Conservation (phyloP, 2,797 vertebrate species). For the Coendou prehensilis region DNA sequence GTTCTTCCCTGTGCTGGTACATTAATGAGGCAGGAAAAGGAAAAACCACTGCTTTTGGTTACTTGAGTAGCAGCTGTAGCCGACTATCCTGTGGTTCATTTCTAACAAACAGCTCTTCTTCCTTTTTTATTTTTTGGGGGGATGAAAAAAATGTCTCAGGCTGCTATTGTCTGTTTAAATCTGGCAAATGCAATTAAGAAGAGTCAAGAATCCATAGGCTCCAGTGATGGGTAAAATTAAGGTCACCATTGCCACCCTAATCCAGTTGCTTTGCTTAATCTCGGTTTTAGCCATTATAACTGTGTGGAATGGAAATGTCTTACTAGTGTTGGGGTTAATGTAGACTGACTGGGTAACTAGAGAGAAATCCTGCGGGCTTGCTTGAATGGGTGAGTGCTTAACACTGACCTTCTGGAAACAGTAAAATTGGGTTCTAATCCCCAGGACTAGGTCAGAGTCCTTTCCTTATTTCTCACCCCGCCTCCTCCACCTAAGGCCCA, state of each 20-base stretch:
- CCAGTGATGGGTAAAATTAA: slow-evolving; percentile 77
- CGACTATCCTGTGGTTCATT: slow-evolving; percentile 68
- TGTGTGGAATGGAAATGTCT: background rate
- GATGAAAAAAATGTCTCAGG: background rate
- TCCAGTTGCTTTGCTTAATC: slow-evolving; percentile 5
- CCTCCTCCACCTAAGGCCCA: background rate
- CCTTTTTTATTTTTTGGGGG: slow-evolving; percentile 12
- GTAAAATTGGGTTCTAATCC: slow-evolving; percentile 31
- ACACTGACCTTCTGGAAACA: slow-evolving; percentile 30
- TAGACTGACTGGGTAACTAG: slow-evolving; percentile 68
- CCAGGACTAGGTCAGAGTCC: background rate
- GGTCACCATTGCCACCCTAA: slow-evolving; percentile 61
- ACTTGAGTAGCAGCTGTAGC: background rate
- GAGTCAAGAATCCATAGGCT: slow-evolving; percentile 67
- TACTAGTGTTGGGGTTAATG: slow-evolving; percentile 73
- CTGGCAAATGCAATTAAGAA: slow-evolving; percentile 77
- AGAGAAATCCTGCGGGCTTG: slow-evolving; percentile 54
- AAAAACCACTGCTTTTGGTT: slow-evolving; percentile 69
- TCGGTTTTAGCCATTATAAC: background rate
- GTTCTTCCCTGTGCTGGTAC: slow-evolving; percentile 63
- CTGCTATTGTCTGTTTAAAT: slow-evolving; percentile 85
- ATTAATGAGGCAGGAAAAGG: slow-evolving; percentile 79
- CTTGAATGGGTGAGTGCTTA: slow-evolving; percentile 25
- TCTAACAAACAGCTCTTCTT: slow-evolving; percentile 70
- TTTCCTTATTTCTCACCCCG: background rate